These are phyloP conservation scores for Tragelaphus strepsiceros DNA, from an alignment of 2,113 vertebrate species.

Conservation along the genomic window DNA sequence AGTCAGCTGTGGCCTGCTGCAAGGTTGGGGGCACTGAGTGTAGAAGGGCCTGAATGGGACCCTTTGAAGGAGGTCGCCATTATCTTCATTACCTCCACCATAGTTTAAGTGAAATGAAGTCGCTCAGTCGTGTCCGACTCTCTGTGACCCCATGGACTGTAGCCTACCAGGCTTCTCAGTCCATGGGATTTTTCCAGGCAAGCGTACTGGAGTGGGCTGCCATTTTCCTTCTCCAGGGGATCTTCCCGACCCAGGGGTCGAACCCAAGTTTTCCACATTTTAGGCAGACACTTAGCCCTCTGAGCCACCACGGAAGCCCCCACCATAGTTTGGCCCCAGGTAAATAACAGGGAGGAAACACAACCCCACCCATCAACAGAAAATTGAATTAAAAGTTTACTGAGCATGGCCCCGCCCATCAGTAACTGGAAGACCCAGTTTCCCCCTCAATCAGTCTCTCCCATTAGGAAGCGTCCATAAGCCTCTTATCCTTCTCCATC, in stretches of 20 bases:
- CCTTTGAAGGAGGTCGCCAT: background rate
- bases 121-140: too few relatives aligned
- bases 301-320: too few relatives aligned
- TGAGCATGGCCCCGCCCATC: background rate
- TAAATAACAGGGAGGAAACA: background rate
- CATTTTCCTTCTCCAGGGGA: too few relatives aligned
- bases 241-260: too few relatives aligned
- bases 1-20: background rate
- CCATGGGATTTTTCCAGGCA: too few relatives aligned
- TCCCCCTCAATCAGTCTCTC: background rate
- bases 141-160: too few relatives aligned
- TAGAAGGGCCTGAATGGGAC: background rate
- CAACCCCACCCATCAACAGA: background rate
- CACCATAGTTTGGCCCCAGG: background rate
- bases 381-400: background rate
- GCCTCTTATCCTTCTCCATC: background rate
- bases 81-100: background rate
- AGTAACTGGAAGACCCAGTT: background rate
- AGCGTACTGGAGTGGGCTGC: too few relatives aligned
- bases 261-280: rapidly evolving
- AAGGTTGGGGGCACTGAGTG: background rate
- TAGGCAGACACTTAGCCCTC: too few relatives aligned
- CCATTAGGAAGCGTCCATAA: background rate
- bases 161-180: too few relatives aligned
- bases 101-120: background rate